These are phyloP conservation scores for Spheniscus mendiculus DNA, from an alignment of 2,113 vertebrate species.

Conservation along the genomic window DNA sequence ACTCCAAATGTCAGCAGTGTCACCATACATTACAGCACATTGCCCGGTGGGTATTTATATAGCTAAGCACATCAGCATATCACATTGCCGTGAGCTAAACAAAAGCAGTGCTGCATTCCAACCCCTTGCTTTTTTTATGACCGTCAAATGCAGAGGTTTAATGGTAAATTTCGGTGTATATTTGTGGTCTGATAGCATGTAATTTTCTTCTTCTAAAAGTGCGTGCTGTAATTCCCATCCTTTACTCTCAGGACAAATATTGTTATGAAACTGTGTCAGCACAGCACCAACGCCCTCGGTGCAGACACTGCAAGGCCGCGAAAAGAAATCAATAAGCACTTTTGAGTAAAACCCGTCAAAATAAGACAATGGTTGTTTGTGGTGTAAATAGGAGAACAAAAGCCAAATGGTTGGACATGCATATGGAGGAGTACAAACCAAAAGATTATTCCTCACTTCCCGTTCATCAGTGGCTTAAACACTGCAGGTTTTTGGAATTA, in stretches of 20 bases:
- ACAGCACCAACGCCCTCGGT: neutral
- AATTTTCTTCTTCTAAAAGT: neutral
- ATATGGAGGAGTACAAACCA: neutral
- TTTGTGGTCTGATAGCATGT: neutral
- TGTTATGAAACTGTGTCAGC: neutral
- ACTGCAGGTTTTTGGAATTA: neutral
- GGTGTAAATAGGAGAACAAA: neutral
- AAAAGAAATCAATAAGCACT: neutral
- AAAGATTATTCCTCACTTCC: neutral
- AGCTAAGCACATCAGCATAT: neutral
- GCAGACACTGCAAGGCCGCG: neutral
- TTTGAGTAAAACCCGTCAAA: neutral
- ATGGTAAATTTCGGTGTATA: neutral
- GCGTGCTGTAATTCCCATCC: neutral
- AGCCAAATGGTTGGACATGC: neutral
- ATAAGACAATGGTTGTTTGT: accelerated
- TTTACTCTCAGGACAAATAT: neutral
- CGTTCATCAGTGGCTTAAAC: neutral
- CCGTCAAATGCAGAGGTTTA: neutral
- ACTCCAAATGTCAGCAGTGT: neutral
- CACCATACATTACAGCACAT: neutral
- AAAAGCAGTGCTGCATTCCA: neutral
- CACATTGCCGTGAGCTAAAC: neutral
- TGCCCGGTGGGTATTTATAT: neutral
- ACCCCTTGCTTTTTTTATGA: neutral